A percentile compares a stretch with the other conserved stretches of the same genome.
Evolutionary conservation across 1,140 invertebrate species (phyloP).

Genomic region (Solenopsis fugax): DNA sequence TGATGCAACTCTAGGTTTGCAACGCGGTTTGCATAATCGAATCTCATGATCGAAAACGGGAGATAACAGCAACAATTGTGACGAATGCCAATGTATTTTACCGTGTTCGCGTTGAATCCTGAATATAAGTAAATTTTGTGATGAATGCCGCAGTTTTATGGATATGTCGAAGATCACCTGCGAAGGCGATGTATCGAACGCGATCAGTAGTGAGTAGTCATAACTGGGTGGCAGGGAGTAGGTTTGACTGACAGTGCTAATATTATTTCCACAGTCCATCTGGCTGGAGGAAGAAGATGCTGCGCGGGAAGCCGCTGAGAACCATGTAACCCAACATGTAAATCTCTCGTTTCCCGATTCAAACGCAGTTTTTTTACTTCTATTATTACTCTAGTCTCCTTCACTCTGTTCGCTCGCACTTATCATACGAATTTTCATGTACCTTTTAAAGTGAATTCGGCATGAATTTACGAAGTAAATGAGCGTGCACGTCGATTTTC

Average conservation of each 20-base stretch:
- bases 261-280: constrained; percentile 89
- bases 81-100: constrained; percentile 17
- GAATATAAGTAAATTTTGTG: background rate
- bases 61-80: background rate
- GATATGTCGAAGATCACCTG: constrained; percentile 22
- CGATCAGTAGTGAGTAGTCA: constrained; percentile 66
- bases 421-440: constrained; percentile 23
- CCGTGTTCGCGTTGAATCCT: constrained; percentile 11
- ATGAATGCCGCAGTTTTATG: constrained; percentile 10
- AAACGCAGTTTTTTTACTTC: constrained; percentile 74
- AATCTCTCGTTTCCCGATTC: constrained; percentile 79
- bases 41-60: background rate
- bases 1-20: constrained; percentile 11
- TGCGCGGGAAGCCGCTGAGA: constrained; percentile 85
- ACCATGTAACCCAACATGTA: constrained; percentile 86
- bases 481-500: background rate
- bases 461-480: constrained; percentile 68
- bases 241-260: constrained; percentile 79
- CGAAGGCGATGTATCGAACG: constrained; percentile 2
- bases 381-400: constrained; percentile 59
- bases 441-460: constrained; percentile 32
- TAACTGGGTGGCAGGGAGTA: constrained; percentile 50
- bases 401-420: constrained; percentile 19
- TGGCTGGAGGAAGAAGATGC: constrained; percentile 89
- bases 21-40: constrained; percentile 16